Percentiles rank a stretch among this genome's conserved stretches.
Conservation (phyloP, 2,888 invertebrate species). For the Siphlonurus alternatus region DNA sequence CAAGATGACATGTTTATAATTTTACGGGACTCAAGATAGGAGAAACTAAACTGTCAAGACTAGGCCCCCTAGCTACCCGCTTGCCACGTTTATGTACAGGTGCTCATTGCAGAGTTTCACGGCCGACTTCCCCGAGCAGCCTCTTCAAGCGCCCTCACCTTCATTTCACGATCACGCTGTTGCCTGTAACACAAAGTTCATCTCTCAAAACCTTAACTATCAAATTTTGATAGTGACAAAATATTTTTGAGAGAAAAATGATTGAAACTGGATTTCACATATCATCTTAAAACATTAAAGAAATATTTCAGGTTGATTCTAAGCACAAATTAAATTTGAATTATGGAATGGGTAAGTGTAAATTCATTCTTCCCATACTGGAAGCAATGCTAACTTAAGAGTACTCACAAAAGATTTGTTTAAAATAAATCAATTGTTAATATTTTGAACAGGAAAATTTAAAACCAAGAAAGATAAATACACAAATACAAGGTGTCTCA, state of each 20-base stretch:
- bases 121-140: conserved; percentile 56
- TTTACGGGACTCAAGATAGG: not conserved
- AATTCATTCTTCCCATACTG: too few relatives aligned
- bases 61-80: conserved; percentile 3
- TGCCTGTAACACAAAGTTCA: conserved; percentile 36
- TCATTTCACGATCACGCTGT: conserved; percentile 70
- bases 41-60: not conserved
- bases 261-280: too few relatives aligned
- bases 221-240: too few relatives aligned
- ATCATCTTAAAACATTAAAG: too few relatives aligned
- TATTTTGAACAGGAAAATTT: too few relatives aligned
- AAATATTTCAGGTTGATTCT: too few relatives aligned
- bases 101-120: conserved; percentile 19
- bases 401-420: too few relatives aligned
- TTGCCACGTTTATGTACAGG: not conserved
- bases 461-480: too few relatives aligned
- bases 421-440: too few relatives aligned
- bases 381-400: too few relatives aligned
- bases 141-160: conserved; percentile 71
- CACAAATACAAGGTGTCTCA: conserved; percentile 24
- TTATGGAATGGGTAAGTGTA: too few relatives aligned
- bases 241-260: conserved; percentile 29
- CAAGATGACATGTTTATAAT: not conserved
- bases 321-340: too few relatives aligned
- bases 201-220: not conserved